Evolutionary conservation across 37 sponge, comb jelly and placozoan species (phyloP).

Genomic region (Tethya wilhelma): DNA sequence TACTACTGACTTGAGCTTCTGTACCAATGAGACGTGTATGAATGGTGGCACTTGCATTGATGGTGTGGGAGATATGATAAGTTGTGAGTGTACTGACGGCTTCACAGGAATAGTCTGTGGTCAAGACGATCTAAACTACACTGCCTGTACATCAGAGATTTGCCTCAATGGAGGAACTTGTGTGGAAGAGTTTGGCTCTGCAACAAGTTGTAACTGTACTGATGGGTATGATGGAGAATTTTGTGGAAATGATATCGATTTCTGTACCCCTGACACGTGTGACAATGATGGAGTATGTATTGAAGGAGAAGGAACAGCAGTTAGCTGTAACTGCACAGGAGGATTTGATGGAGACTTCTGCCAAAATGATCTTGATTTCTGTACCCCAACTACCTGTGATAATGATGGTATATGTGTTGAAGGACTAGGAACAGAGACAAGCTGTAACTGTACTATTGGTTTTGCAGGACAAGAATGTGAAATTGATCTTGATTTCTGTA

Average conservation of each 20-base stretch:
- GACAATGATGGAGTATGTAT: slow-evolving; percentile 33
- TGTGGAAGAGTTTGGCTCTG: slow-evolving; percentile 24
- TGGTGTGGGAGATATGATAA: slow-evolving; percentile 6
- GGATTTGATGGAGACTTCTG: slow-evolving; percentile 36
- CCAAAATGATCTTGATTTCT: slow-evolving; percentile 10
- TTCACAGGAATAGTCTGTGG: slow-evolving; percentile 55
- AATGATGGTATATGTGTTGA: slow-evolving; percentile 73
- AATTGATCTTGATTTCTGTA: slow-evolving; percentile 41
- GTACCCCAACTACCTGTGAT: slow-evolving; percentile 20
- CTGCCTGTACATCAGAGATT: slow-evolving; percentile 26
- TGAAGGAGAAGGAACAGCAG: slow-evolving; percentile 25
- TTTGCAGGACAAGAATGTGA: slow-evolving; percentile 37
- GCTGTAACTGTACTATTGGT: slow-evolving; percentile 20
- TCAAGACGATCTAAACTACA: background rate
- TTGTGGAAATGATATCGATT: slow-evolving; percentile 9
- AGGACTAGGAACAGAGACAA: background rate
- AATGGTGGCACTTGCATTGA: slow-evolving; percentile 62
- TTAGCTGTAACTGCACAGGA: slow-evolving; percentile 27
- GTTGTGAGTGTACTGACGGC: slow-evolving; percentile 43
- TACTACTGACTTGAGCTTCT: background rate
- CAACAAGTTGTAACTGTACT: slow-evolving; percentile 28
- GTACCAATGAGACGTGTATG: slow-evolving; percentile 23
- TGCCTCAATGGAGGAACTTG: slow-evolving; percentile 79
- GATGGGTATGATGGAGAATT: slow-evolving; percentile 8
- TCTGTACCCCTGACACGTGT: slow-evolving; percentile 12